Evolutionary conservation across 2,113 vertebrate species (phyloP).

Genomic region (Delphinapterus leucas): DNA sequence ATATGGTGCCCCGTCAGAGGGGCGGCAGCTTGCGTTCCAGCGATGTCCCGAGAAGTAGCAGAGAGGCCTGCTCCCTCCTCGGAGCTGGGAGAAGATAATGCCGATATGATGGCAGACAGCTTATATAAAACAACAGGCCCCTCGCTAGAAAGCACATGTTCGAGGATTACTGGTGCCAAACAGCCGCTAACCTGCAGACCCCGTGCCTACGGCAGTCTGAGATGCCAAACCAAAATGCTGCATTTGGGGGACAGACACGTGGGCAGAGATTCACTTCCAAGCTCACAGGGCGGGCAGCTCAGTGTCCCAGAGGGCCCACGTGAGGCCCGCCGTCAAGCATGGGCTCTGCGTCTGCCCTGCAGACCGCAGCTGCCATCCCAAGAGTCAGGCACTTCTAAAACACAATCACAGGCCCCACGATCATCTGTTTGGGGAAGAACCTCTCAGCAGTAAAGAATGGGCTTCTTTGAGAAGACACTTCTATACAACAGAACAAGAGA

Average conservation of each 20-base stretch:
- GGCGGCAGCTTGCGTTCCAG: background rate
- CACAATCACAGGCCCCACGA: background rate
- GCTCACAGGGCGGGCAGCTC: background rate
- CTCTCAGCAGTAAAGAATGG: background rate
- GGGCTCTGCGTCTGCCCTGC: background rate
- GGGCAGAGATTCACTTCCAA: background rate
- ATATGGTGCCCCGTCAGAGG: background rate
- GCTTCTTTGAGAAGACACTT: background rate
- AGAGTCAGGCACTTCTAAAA: background rate
- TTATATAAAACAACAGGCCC: background rate
- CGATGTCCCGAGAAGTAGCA: accelerated
- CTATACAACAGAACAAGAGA: background rate
- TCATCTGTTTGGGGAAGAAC: background rate
- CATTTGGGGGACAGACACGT: accelerated
- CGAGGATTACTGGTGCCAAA: accelerated
- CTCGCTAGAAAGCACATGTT: accelerated
- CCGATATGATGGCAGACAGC: background rate
- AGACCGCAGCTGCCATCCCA: background rate
- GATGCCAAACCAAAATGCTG: background rate
- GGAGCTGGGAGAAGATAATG: background rate
- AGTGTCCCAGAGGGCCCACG: background rate
- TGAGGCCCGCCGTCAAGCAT: background rate
- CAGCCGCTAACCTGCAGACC: background rate
- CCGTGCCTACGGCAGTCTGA: background rate
- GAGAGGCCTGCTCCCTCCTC: background rate